Percentiles rank a stretch among this genome's conserved stretches.
Evolutionary conservation across 2,888 invertebrate species (phyloP).

Genomic region (Lycia hirtaria): DNA sequence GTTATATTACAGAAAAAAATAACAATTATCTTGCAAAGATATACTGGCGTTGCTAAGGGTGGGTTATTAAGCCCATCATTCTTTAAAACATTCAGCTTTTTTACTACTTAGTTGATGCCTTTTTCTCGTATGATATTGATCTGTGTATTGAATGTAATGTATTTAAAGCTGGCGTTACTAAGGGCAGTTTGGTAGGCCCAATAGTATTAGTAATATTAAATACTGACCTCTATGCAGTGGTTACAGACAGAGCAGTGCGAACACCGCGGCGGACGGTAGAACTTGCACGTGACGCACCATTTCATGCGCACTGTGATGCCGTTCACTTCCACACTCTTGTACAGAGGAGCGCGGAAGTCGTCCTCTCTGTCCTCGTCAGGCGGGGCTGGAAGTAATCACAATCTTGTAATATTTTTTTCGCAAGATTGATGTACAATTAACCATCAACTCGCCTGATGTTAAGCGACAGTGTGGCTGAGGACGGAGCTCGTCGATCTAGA

Average conservation of each 20-base stretch:
- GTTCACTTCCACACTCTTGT: slow-evolving; percentile 98
- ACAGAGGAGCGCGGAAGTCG: slow-evolving; percentile 97
- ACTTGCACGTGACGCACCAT: slow-evolving; percentile 99
- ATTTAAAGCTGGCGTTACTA: neutral
- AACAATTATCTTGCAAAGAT: no score
- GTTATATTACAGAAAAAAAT: no score
- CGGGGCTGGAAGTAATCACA: slow-evolving; percentile 87
- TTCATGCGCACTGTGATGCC: slow-evolving; percentile 99
- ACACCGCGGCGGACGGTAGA: slow-evolving; percentile 99
- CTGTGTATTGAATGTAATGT: neutral
- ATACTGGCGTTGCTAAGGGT: neutral
- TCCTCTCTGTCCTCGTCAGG: slow-evolving; percentile 99
- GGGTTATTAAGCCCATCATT: neutral
- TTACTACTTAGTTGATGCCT: no score
- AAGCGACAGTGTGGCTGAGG: no score
- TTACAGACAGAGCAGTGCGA: slow-evolving; percentile 99
- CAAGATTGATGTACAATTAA: no score
- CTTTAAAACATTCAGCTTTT: neutral
- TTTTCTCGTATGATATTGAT: no score
- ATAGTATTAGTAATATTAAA: neutral
- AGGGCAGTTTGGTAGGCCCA: neutral
- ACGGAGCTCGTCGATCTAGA: no score
- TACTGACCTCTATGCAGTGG: slow-evolving; percentile 96
- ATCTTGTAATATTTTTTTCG: neutral
- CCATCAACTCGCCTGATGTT: neutral